Percentiles rank a stretch among this genome's conserved stretches.
phyloP scores from a whole-genome alignment of 1,140 invertebrate genomes.

The Semibalanus balanoides region DNA sequence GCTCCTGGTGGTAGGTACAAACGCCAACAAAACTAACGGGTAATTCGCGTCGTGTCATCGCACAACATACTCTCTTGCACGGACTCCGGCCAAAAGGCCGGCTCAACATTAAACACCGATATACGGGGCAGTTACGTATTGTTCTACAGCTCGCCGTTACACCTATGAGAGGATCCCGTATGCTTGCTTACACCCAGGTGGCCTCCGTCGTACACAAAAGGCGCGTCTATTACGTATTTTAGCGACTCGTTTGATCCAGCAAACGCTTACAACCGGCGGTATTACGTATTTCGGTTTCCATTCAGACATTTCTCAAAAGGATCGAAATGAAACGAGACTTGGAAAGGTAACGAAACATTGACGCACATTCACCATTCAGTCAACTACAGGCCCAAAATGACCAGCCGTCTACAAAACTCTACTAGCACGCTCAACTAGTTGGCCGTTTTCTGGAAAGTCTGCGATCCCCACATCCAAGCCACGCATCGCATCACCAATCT shows the following conservation, averaged over 20 bases:
- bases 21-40: neutral
- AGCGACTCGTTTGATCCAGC: neutral
- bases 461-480: no score
- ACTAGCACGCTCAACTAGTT: no score
- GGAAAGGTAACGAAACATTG: no score
- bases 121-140: neutral
- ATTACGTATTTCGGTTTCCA: constrained; percentile 1
- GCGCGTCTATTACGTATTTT: neutral
- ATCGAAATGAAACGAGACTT: neutral
- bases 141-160: neutral
- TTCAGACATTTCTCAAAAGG: neutral
- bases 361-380: no score
- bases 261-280: neutral
- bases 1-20: constrained; percentile 1
- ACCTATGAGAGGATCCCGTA: neutral
- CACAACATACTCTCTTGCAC: no score
- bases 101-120: neutral
- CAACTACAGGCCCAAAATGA: no score
- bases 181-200: neutral
- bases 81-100: no score
- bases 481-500: no score
- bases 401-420: no score
- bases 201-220: neutral
- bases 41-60: neutral
- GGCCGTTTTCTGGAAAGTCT: no score